These are phyloP conservation scores for Crotalus tigris DNA, from an alignment of 2,113 vertebrate species.

Conservation along the genomic window DNA sequence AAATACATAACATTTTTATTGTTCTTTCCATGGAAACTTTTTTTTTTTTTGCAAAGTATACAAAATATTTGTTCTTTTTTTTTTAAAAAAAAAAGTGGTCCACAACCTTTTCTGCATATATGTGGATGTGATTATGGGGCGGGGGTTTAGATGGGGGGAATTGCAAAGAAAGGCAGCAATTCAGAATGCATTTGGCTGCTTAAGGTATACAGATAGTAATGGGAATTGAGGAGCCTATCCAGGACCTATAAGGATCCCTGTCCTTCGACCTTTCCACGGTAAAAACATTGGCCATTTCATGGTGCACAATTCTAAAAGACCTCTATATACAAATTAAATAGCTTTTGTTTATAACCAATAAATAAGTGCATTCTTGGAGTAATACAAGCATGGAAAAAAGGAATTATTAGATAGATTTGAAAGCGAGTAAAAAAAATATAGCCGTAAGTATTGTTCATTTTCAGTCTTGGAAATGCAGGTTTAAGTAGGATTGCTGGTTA, in stretches of 20 bases:
- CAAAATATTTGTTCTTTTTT: conserved; percentile 58
- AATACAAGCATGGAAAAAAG: conserved; percentile 54
- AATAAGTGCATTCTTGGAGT: conserved; percentile 57
- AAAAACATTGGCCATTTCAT: conserved; percentile 57
- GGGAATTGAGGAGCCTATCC: not conserved
- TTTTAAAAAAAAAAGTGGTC: conserved; percentile 78
- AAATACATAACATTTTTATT: conserved; percentile 71
- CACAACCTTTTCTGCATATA: conserved; percentile 70
- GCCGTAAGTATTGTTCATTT: conserved; percentile 34
- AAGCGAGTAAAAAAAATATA: conserved; percentile 41
- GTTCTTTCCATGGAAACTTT: conserved; percentile 21
- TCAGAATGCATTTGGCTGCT: not conserved
- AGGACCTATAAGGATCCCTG: conserved; percentile 14
- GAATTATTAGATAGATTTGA: conserved; percentile 58
- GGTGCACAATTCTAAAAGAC: conserved; percentile 33
- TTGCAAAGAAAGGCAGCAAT: not conserved
- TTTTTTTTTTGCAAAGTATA: conserved; percentile 69
- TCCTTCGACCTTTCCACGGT: conserved; percentile 26
- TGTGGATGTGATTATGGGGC: conserved; percentile 36
- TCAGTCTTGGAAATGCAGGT: conserved; percentile 35
- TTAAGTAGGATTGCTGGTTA: not conserved
- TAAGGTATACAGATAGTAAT: not conserved
- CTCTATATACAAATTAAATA: conserved; percentile 53
- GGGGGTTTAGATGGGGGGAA: not conserved
- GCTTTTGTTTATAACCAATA: conserved; percentile 62